phyloP scores from a whole-genome alignment of 2,113 vertebrate species.

The Otus sunia region DNA sequence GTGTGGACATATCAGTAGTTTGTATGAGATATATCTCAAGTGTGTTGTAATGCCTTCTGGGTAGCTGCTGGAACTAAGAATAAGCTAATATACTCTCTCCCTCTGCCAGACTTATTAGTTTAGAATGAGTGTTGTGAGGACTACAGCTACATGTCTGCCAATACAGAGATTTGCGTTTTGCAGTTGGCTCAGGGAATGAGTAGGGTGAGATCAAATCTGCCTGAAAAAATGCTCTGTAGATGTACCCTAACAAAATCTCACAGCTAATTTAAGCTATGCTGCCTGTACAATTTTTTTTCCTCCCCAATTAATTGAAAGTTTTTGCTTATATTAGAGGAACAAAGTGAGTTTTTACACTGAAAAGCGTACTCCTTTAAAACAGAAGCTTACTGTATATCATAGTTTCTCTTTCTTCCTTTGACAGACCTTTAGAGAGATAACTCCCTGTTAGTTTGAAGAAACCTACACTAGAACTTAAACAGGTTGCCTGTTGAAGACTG shows the following conservation, averaged over 20 bases:
- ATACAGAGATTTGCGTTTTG: conserved; percentile 23
- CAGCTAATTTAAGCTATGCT: not conserved
- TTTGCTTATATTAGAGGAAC: conserved; percentile 1
- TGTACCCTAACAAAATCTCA: not conserved
- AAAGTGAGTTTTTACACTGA: not conserved
- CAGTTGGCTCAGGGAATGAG: conserved; percentile 2
- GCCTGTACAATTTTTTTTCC: not conserved
- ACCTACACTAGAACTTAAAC: not conserved
- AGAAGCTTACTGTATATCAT: not conserved
- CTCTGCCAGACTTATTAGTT: conserved; percentile 63
- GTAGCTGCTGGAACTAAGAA: conserved; percentile 64
- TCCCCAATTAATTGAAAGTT: not conserved
- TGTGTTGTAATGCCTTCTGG: conserved; percentile 62
- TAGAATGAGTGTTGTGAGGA: conserved; percentile 45
- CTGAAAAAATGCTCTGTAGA: not conserved
- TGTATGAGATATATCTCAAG: conserved; percentile 35
- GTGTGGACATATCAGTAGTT: not conserved
- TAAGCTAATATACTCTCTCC: conserved; percentile 56
- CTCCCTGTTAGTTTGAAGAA: not conserved
- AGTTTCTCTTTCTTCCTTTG: not conserved
- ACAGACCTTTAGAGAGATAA: not conserved
- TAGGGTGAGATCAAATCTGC: conserved; percentile 17
- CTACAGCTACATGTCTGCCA: conserved; percentile 37
- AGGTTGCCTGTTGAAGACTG: rapidly evolving
- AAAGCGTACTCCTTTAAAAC: not conserved